A percentile compares a stretch with the other conserved stretches of the same genome.
These are phyloP conservation scores for Leucophenga montana DNA, from an alignment of 2,888 invertebrate species.

Conservation along the genomic window DNA sequence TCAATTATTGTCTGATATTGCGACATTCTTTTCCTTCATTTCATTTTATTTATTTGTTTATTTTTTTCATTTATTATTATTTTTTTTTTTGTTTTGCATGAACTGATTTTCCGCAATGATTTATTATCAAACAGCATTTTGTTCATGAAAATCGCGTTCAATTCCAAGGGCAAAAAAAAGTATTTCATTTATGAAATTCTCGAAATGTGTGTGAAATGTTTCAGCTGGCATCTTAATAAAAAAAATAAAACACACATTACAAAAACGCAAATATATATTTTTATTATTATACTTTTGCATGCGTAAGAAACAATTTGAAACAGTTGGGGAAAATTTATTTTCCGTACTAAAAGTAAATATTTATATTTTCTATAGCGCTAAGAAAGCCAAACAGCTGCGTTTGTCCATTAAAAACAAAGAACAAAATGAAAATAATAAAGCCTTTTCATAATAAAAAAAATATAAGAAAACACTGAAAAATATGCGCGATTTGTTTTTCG, in stretches of 20 bases:
- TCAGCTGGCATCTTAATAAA: slow-evolving; percentile 4
- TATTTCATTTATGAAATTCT: not conserved
- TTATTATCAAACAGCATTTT: not conserved
- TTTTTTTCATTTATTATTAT: no score
- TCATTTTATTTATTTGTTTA: not conserved
- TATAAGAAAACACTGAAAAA: not conserved
- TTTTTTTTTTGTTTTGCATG: not conserved
- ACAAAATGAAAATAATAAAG: not conserved
- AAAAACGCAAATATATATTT: not conserved
- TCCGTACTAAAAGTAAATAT: not conserved
- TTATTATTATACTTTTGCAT: slow-evolving; percentile 7
- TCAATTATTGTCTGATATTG: slow-evolving; percentile 2
- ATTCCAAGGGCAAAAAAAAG: slow-evolving; percentile 15
- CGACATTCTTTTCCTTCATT: not conserved
- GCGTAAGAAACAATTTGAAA: not conserved
- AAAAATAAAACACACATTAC: not conserved
- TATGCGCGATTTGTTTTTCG: no score
- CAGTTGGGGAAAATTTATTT: not conserved
- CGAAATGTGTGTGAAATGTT: slow-evolving; percentile 18
- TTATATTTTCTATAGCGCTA: not conserved
- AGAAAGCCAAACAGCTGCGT: not conserved
- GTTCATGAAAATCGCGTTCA: slow-evolving; percentile 15
- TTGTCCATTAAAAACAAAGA: not conserved
- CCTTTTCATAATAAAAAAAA: not conserved
- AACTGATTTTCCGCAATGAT: not conserved